Base-by-base conservation (phyloP, 2,113 vertebrate species). In the Geococcyx californianus region DNA sequence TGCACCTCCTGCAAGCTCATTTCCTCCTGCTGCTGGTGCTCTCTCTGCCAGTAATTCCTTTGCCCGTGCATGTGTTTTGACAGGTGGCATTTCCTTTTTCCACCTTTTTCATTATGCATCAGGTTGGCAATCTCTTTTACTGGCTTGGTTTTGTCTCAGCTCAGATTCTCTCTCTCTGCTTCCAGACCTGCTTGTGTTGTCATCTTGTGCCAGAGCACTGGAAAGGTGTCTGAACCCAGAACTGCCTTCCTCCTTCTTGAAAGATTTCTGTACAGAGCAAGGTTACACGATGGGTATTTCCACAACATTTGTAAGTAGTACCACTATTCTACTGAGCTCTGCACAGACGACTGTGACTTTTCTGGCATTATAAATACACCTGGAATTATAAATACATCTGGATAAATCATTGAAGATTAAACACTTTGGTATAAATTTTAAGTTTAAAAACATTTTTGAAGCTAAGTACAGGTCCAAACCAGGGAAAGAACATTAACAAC, bases 201-300 rank as follows among this genome's bases (percentile, higher is more conserved):
- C 40, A 20, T 24, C 44, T 25, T 10, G 9, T 47, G 45, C 26
- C 63, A 66, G 69, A 45, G 3, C 19, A n/a, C 34, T 21, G 44
- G 54, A 83, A 72, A 75, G 11, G 52, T 17, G 42, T 66, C 54
- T 59, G 68, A 23, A 69, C 20, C 9, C 29, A 66, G 45, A 87
- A 38, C 17, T 63, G 13, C 29, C 26, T 60, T 81, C 49, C 17
- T 55, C 33, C 21, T 63, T 58, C 42, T 63, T 49, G 47, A 42
- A 24, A 40, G 19, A 28, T 55, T 31, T 16, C 16, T 55, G 54
- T 55, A 55, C 28, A 55, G 54, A 55, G 16, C 29, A 55, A 55
- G 29, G 6, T 79, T 42, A 23, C 9, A 16, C 0, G 0, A n/a
- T 1, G 9, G 4, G 5, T 23, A 10, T 76, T 83, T 55, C n/a